Base-by-base conservation (phyloP, 2,113 vertebrate species). In the Lonchura striata region DNA sequence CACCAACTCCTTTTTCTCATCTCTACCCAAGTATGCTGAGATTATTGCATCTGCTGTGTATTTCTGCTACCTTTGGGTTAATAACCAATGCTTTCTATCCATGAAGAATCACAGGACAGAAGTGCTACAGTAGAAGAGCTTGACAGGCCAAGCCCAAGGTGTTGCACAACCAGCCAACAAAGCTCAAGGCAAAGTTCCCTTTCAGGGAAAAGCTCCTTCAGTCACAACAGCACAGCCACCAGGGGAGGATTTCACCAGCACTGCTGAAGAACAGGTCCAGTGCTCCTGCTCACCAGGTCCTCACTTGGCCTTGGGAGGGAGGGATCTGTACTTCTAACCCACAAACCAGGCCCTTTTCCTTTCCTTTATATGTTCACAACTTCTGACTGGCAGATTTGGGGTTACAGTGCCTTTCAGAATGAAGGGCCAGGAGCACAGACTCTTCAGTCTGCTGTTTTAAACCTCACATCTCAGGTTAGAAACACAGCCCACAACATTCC, bases 271-370 rank as follows among this genome's bases (percentile, higher is more conserved):
- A 35, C 35, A 47, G 65, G 65, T 33, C 65, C 56, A 78, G 56
- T 2, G 25, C 64, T 81, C 11, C 65, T 54, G 61, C 53, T 47
- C 61, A 50, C 30, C 76, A 42, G 2, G 33, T 64, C 60, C 84
- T 44, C 64, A 19, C 2, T 0, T 2, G 15, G 50, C 41, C 2
- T 1, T 9, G 30, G 1, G 1, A 72, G 30, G 1, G 1, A 72
- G 24, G 7, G 22, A 63, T 39, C 42, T 74, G 0, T 63, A 52
- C 22, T 70, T 35, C 56, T 9, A 44, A 52, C 39, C 33, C 49
- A 39, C 57, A 76, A 64, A 47, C 12, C 86, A 42, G 44, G 4
- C 15, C 68, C 21, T 54, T 56, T 20, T 79, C 17, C 70, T 52
- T 44, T 28, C 54, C 54, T 31, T 35, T 30, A 0, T 4, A 3